These are phyloP conservation scores for Picus viridis DNA, from an alignment of 2,797 vertebrate genomes.

Conservation along the genomic window DNA sequence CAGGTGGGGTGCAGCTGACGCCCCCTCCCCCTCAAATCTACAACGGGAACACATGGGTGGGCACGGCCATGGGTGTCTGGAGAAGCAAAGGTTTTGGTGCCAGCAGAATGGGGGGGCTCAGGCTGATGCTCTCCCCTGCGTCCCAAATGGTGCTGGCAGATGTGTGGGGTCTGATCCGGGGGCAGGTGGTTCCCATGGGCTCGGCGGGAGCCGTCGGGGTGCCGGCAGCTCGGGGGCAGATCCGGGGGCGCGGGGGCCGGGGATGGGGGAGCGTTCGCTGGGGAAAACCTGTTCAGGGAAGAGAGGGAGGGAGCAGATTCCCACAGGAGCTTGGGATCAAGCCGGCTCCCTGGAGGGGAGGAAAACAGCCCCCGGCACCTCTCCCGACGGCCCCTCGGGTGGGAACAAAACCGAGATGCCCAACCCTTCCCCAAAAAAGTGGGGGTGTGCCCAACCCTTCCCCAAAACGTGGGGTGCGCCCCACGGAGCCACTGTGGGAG, in stretches of 20 bases:
- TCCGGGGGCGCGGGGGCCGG: neutral
- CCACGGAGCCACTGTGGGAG: accelerated
- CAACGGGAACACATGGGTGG: accelerated
- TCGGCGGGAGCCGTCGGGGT: neutral
- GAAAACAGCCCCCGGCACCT: neutral
- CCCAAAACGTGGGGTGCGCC: neutral
- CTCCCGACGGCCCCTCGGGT: neutral
- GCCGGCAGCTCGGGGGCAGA: slow-evolving; percentile 23
- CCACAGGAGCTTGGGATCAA: slow-evolving; percentile 33
- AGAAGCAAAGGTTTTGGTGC: neutral
- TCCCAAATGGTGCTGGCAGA: neutral
- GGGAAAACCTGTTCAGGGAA: slow-evolving; percentile 36
- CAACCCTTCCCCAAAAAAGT: neutral
- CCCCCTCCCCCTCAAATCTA: too few species aligned
- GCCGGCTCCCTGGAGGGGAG: slow-evolving; percentile 11
- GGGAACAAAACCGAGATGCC: neutral
- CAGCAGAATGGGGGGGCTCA: neutral
- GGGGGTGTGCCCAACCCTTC: slow-evolving; percentile 1
- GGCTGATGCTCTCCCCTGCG: neutral
- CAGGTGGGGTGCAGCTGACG: neutral
- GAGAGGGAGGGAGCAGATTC: slow-evolving; percentile 35
- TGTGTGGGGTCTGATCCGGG: neutral
- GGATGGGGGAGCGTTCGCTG: neutral
- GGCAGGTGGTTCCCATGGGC: slow-evolving; percentile 37
- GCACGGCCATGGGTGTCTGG: accelerated